Evolutionary conservation across 2,888 invertebrate species (phyloP).

Genomic region (Dryocosmus kuriphilus): DNA sequence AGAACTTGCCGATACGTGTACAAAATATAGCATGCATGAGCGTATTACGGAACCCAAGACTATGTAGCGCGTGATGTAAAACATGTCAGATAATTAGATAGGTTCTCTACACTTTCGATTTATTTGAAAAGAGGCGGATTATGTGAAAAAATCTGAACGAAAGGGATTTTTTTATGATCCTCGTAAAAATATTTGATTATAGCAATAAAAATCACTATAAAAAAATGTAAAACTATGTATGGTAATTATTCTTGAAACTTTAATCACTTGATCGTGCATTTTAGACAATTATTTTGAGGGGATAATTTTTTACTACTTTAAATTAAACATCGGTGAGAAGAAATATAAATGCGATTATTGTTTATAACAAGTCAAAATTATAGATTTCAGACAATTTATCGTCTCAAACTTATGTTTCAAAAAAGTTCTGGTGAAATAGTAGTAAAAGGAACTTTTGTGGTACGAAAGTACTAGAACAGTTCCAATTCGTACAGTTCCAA

Average conservation of each 20-base stretch:
- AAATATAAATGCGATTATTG: too few relatives aligned
- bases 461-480: too few relatives aligned
- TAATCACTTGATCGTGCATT: neutral
- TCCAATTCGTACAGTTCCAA: too few relatives aligned
- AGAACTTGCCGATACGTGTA: neutral
- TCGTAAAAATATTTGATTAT: neutral
- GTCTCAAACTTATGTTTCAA: too few relatives aligned
- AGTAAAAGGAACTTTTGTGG: too few relatives aligned
- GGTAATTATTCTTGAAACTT: neutral
- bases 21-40: neutral
- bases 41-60: constrained; percentile 15
- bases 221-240: too few relatives aligned
- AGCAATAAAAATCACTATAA: neutral
- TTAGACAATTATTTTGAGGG: too few relatives aligned
- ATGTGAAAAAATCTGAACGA: neutral
- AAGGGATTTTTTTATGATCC: neutral
- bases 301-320: too few relatives aligned
- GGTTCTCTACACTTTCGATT: constrained; percentile 23
- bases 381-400: too few relatives aligned
- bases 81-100: constrained; percentile 30
- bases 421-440: too few relatives aligned
- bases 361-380: too few relatives aligned
- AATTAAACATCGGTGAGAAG: too few relatives aligned
- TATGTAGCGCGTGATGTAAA: constrained; percentile 18
- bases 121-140: constrained; percentile 15